These are phyloP conservation scores for Microcebus ravelobensis DNA, from an alignment of 2,113 vertebrate species.

Conservation along the genomic window DNA sequence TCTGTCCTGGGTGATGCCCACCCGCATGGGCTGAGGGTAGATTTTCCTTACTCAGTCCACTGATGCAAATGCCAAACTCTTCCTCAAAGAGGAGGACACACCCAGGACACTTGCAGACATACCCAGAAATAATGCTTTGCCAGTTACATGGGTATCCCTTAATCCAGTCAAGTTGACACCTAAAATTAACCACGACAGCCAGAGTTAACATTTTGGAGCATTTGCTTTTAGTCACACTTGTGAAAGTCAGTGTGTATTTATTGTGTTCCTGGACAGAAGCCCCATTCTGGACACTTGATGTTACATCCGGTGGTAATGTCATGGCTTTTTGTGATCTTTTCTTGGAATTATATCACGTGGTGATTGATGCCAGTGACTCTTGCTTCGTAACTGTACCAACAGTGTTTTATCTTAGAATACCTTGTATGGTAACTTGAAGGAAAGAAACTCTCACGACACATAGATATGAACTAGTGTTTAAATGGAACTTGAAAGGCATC, in stretches of 20 bases:
- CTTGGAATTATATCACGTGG: background rate
- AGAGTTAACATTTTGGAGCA: background rate
- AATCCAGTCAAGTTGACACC: background rate
- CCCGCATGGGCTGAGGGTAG: background rate
- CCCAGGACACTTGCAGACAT: too few species aligned
- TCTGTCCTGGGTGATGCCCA: background rate
- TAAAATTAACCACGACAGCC: background rate
- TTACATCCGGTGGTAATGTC: background rate
- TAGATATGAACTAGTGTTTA: background rate
- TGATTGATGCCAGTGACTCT: background rate
- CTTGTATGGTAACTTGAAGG: background rate
- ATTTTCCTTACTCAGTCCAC: background rate
- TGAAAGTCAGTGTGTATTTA: background rate
- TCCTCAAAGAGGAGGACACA: background rate
- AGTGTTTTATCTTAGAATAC: background rate
- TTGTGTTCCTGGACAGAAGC: background rate
- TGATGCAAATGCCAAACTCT: background rate
- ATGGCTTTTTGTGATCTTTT: background rate
- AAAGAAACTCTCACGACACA: background rate
- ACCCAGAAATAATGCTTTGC: background rate
- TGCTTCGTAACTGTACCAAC: background rate
- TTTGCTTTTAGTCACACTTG: background rate
- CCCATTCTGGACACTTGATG: background rate
- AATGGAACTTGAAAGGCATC: background rate
- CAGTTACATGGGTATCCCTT: background rate